A percentile compares a stretch with the other conserved stretches of the same genome.
Evolutionary conservation across 1,140 invertebrate species (phyloP).

Genomic region (Heliconius eleuchia): DNA sequence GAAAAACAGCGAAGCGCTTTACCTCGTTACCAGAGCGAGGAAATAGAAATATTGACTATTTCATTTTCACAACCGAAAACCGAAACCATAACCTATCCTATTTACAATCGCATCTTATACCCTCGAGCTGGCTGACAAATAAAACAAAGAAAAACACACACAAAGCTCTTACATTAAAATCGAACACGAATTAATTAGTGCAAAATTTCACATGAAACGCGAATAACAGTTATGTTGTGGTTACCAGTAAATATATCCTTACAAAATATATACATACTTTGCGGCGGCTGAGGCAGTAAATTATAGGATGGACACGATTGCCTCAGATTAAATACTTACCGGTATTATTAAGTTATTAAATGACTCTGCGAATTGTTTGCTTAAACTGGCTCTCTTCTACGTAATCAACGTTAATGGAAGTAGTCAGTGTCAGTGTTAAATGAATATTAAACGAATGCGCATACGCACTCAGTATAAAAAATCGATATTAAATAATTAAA

Average conservation of each 20-base stretch:
- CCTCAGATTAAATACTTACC: slow-evolving; percentile 40
- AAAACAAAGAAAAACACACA: neutral
- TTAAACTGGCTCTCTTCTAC: slow-evolving; percentile 23
- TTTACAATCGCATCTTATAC: too few species aligned
- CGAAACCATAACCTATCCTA: too few species aligned
- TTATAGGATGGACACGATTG: slow-evolving; percentile 44
- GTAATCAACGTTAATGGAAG: slow-evolving; percentile 27
- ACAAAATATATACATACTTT: slow-evolving; percentile 50
- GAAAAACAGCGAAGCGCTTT: too few species aligned
- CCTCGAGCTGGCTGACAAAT: too few species aligned
- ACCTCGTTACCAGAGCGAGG: too few species aligned
- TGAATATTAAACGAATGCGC: neutral
- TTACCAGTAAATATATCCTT: neutral
- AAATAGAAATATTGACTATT: too few species aligned
- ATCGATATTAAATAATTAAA: neutral
- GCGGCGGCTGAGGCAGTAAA: slow-evolving; percentile 45
- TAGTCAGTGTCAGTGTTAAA: slow-evolving; percentile 11
- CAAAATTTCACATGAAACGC: neutral
- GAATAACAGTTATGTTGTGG: neutral
- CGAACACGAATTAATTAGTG: neutral
- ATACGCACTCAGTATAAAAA: neutral
- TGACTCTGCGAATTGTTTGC: slow-evolving; percentile 46
- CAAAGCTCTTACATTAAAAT: neutral
- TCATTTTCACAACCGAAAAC: too few species aligned
- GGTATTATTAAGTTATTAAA: slow-evolving; percentile 47